These are phyloP conservation scores for Fragum sueziense DNA, from an alignment of 2,888 invertebrate genomes.

Conservation along the genomic window DNA sequence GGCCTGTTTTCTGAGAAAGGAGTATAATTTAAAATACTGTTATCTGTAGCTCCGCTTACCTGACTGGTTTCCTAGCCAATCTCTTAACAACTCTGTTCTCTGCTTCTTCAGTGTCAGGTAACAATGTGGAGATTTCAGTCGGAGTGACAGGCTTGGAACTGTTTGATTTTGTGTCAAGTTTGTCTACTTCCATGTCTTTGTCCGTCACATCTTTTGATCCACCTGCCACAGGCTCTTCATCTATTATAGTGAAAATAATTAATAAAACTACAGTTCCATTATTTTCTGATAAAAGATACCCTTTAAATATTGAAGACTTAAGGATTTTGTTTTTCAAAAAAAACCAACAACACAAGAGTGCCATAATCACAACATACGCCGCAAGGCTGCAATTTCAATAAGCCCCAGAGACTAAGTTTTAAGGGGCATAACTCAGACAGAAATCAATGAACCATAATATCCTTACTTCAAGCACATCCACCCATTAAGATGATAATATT, in stretches of 20 bases:
- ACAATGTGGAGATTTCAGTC: constrained; percentile 78
- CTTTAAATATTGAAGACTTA: too few species aligned
- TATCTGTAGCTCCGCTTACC: constrained; percentile 41
- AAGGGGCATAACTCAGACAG: too few species aligned
- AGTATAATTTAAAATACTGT: neutral
- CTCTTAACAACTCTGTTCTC: constrained; percentile 33
- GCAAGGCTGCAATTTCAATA: too few species aligned
- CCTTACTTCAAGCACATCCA: too few species aligned
- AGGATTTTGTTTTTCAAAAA: neutral
- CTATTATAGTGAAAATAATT: neutral
- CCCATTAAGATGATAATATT: too few species aligned
- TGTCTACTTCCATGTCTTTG: constrained; percentile 28
- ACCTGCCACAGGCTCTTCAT: constrained; percentile 7
- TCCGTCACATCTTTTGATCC: constrained; percentile 3
- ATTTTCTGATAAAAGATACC: too few species aligned
- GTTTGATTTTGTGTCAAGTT: constrained; percentile 63
- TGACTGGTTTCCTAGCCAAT: constrained; percentile 55
- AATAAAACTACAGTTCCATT: too few species aligned
- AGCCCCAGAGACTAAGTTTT: too few species aligned
- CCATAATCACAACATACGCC: too few species aligned
- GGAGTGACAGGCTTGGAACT: constrained; percentile 77
- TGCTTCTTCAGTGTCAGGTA: constrained; percentile 62
- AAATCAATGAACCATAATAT: too few species aligned
- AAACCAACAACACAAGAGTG: too few species aligned
- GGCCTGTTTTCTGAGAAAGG: too few species aligned